Base-by-base conservation (phyloP, 1,140 invertebrate species). In the Cotesia glomerata region DNA sequence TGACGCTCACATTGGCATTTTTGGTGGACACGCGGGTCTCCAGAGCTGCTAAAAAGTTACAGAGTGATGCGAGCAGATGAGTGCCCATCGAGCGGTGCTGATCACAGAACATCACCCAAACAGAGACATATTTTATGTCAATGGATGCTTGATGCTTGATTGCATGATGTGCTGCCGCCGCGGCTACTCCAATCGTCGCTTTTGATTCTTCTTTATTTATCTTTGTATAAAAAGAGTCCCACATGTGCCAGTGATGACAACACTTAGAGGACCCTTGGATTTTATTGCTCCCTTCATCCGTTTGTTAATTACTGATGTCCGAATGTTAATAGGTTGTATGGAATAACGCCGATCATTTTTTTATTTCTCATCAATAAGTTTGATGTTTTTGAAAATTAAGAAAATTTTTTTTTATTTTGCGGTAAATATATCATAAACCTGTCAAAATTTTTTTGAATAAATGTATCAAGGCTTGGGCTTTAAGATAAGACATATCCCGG, bases 121-220 rank as follows among this genome's bases (percentile, higher is more conserved):
- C 81, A 82, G 78, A 82, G 75, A 83, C 79, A 83, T 83, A 82
- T 82, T 82, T 83, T 82, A 83, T 75, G 77, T 81, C 79, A 77
- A 74, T 76, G 74, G 49, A 56, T 34, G 26, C 66, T 45, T 45
- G 56, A 56, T 34, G 26, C 66, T 45, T 45, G 39, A 45, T 11
- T 45, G 39, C 5, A 11, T 45, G 39, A 45, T 45, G 39, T 11
- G 39, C 7, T 45, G 39, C 7, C 11, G 39, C 4, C 5, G 11
- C 39, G 7, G 39, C 39, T 45, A 45, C 39, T 45, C 7, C 39
- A 45, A 45, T 45, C 39, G 11, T 45, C 11, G 39, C 39, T 45
- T 14, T 58, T 18, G 1, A 13, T 39, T 45, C 32, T 45, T 45
- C 39, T 45, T 45, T 45, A 45, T 45, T 45, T 45, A 45, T 45